Evolutionary conservation across 2,113 vertebrate species (phyloP), one percentile per base, ranked within the genome.

Genomic region (Barbus barbus): DNA sequence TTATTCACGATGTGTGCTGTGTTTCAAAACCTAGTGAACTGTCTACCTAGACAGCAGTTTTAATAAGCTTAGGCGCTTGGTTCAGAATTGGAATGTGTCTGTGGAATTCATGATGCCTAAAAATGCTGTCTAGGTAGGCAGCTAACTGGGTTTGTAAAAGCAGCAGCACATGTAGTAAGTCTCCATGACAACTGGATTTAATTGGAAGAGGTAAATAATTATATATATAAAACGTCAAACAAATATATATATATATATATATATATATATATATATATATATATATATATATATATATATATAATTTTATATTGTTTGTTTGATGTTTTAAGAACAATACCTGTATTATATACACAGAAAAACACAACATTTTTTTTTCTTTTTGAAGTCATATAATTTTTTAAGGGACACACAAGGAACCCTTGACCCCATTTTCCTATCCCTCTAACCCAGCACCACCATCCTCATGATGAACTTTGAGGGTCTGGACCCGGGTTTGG

Each of bases 401-500:
- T 22, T 24, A 72, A 72, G 11, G 11, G 36, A 41, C 5, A 13
- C 11, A 72, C 14, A 36, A 36, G 28, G 14, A 16, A 18, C 7
- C 7, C 28, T 9, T 75, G 41, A 76, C 14, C 8, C 12, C 3
- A n/a, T 4, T 76, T 31, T 31, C 12, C n/a, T 24, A 6, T 73
- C n/a, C 6, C 26, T 76, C 24, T 76, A 48, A 18, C 6, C 36
- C 28, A 77, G 63, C 48, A 67, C 41, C 20, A 83, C 69, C 83
- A 73, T 67, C 73, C 86, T 60, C 84, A 93, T 94, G 94, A 99
- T 99, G 98, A 98, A 99, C 89, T 99, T 96, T 88, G 96, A 99
- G 48, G 92, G 96, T 67, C 93, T 99, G 28, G 96, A 98, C 88
- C 89, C 96, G 3, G 96, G 95, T 33, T 93, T 99, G 84, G 95